phyloP scores from a whole-genome alignment of 2,113 vertebrate species.

The Amblyornis subalaris region DNA sequence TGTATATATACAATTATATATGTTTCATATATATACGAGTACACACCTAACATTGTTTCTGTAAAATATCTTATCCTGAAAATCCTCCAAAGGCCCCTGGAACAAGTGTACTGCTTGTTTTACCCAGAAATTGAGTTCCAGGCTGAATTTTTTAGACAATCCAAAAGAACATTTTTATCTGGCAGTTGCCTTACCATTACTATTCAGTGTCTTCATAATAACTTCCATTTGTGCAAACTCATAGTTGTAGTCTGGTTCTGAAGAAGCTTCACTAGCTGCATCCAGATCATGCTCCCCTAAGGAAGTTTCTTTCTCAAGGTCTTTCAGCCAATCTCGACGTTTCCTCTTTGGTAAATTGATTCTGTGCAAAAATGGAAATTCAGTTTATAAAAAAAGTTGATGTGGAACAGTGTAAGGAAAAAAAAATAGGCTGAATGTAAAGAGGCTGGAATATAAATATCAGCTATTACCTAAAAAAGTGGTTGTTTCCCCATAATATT shows the following conservation, averaged over 20 bases:
- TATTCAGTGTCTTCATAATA: conserved; percentile 96
- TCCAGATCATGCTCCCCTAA: conserved; percentile 86
- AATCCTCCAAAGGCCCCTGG: neutral
- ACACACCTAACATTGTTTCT: neutral
- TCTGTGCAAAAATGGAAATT: conserved; percentile 65
- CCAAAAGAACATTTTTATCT: neutral
- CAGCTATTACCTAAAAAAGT: conserved; percentile 90
- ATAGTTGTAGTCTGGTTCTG: conserved; percentile 96
- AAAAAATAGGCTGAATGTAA: neutral
- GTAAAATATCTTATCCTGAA: neutral
- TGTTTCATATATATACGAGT: neutral
- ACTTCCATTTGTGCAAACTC: conserved; percentile 99
- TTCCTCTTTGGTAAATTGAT: conserved; percentile 95
- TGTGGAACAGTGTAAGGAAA: neutral
- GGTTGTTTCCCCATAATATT: conserved; percentile 98
- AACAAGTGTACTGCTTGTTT: neutral
- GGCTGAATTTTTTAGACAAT: neutral
- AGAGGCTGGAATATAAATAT: neutral
- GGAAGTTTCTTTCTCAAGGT: conserved; percentile 84
- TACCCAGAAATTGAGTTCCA: neutral
- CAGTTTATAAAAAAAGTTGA: neutral
- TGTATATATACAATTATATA: neutral
- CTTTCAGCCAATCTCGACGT: conserved; percentile 90
- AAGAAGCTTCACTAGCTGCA: conserved; percentile 95
- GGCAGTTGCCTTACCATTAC: conserved; percentile 80